These are phyloP conservation scores for Cheilosia vernalis DNA, from an alignment of 2,888 invertebrate species.

Conservation along the genomic window DNA sequence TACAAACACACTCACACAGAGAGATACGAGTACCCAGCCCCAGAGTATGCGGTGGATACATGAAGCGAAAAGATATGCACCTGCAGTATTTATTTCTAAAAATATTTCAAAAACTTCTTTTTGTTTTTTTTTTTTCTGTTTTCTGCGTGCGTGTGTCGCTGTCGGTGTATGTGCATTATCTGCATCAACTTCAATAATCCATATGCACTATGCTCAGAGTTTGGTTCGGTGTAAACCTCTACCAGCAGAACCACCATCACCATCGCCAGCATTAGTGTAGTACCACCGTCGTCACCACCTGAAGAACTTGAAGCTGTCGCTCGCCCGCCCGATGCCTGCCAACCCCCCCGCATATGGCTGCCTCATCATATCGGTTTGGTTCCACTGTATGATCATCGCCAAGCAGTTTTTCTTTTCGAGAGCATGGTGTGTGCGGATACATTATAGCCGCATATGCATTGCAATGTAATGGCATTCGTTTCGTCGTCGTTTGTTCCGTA, in stretches of 20 bases:
- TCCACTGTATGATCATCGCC: slow-evolving; percentile 70
- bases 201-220: slow-evolving; percentile 61
- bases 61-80: slow-evolving; percentile 74
- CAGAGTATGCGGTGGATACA: slow-evolving; percentile 45
- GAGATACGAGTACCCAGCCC: slow-evolving; percentile 6
- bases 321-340: neutral
- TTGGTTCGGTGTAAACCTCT: slow-evolving; percentile 55
- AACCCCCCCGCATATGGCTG: neutral
- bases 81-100: slow-evolving; percentile 75
- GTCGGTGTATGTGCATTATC: slow-evolving; percentile 68
- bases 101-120: slow-evolving; percentile 71
- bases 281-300: slow-evolving; percentile 66
- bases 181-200: slow-evolving; percentile 75
- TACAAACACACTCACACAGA: slow-evolving; percentile 46
- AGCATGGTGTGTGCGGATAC: slow-evolving; percentile 55
- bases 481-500: slow-evolving; percentile 54
- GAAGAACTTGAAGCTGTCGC: slow-evolving; percentile 70
- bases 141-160: slow-evolving; percentile 58
- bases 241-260: slow-evolving; percentile 34
- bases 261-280: slow-evolving; percentile 35
- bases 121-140: slow-evolving; percentile 23
- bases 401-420: slow-evolving; percentile 65
- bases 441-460: slow-evolving; percentile 58
- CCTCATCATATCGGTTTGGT: slow-evolving; percentile 32
- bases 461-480: slow-evolving; percentile 70